phyloP scores from a whole-genome alignment of 2,888 invertebrate species.

The Scaptomyza polygonia region DNA sequence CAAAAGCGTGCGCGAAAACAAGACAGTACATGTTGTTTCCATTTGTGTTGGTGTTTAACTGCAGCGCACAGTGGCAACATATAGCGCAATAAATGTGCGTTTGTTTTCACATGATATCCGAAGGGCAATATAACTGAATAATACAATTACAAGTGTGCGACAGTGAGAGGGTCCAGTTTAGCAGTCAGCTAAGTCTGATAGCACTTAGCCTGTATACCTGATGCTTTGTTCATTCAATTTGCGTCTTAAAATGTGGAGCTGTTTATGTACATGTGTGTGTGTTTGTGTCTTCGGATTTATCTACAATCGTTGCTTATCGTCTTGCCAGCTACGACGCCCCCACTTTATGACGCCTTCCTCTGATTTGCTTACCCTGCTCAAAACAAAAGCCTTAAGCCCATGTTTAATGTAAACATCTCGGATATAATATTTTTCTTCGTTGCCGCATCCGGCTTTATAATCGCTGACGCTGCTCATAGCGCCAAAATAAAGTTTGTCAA shows the following conservation, averaged over 20 bases:
- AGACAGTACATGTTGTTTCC: slow-evolving; percentile 34
- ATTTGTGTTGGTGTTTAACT: slow-evolving; percentile 48
- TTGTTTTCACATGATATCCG: slow-evolving; percentile 48
- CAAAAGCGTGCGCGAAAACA: slow-evolving; percentile 42
- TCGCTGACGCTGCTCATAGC: slow-evolving; percentile 23
- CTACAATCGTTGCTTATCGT: slow-evolving; percentile 69
- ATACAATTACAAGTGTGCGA: slow-evolving; percentile 37
- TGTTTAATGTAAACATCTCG: slow-evolving; percentile 52
- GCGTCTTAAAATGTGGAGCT: slow-evolving; percentile 64
- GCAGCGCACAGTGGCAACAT: slow-evolving; percentile 67
- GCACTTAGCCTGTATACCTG: slow-evolving; percentile 7
- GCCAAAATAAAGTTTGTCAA: slow-evolving; percentile 25
- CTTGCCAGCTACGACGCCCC: slow-evolving; percentile 44
- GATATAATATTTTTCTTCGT: slow-evolving; percentile 26
- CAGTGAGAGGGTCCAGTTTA: slow-evolving; percentile 8
- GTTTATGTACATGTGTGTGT: slow-evolving; percentile 19
- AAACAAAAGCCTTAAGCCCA: slow-evolving; percentile 3
- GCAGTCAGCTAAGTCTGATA: slow-evolving; percentile 28
- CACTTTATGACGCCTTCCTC: slow-evolving; percentile 17
- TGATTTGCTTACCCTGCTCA: slow-evolving; percentile 17
- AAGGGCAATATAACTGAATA: slow-evolving; percentile 47
- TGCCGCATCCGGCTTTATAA: slow-evolving; percentile 23
- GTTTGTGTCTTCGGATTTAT: slow-evolving; percentile 59
- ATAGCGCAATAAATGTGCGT: slow-evolving; percentile 42
- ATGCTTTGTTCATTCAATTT: slow-evolving; percentile 68